phyloP scores from a whole-genome alignment of 1,140 invertebrate species.

The Drosophila pallidifrons region DNA sequence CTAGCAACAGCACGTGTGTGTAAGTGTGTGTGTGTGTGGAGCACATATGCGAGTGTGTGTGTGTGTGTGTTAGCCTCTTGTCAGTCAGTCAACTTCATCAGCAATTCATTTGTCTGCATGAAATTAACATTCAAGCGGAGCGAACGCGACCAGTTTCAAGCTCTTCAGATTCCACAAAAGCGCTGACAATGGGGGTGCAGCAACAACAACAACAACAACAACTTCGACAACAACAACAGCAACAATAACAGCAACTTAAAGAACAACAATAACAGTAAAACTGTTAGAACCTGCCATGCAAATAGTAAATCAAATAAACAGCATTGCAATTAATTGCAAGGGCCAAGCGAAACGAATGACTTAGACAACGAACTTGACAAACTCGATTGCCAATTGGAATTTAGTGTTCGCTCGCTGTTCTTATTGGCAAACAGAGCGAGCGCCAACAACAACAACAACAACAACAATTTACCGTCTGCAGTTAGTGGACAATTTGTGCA shows the following conservation, averaged over 20 bases:
- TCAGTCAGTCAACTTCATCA: conserved; percentile 22
- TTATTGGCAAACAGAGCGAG: conserved; percentile 56
- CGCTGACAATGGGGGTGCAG: conserved; percentile 28
- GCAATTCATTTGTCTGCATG: conserved; percentile 65
- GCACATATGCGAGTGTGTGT: background rate
- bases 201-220: conserved; percentile 7
- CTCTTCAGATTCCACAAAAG: conserved; percentile 15
- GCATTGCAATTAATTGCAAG: conserved; percentile 40
- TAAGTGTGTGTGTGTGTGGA: background rate
- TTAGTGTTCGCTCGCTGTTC: conserved; percentile 31
- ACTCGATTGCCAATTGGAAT: conserved; percentile 9
- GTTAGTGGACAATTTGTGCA: conserved; percentile 33
- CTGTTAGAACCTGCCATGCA: conserved; percentile 21
- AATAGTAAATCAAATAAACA: conserved; percentile 33
- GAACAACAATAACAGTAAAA: background rate
- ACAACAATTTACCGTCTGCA: background rate
- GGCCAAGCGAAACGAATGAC: conserved; percentile 48
- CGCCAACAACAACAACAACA: conserved; percentile 11
- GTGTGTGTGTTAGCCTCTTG: conserved; percentile 21
- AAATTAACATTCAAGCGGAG: conserved; percentile 53
- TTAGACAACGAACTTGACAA: conserved; percentile 50
- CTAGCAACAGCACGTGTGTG: conserved; percentile 17
- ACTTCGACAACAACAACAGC: background rate
- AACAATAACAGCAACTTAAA: conserved; percentile 1
- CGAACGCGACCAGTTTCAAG: conserved; percentile 6